These are phyloP conservation scores for Drosophila sulfurigaster DNA, from an alignment of 1,140 invertebrate genomes.

Conservation along the genomic window DNA sequence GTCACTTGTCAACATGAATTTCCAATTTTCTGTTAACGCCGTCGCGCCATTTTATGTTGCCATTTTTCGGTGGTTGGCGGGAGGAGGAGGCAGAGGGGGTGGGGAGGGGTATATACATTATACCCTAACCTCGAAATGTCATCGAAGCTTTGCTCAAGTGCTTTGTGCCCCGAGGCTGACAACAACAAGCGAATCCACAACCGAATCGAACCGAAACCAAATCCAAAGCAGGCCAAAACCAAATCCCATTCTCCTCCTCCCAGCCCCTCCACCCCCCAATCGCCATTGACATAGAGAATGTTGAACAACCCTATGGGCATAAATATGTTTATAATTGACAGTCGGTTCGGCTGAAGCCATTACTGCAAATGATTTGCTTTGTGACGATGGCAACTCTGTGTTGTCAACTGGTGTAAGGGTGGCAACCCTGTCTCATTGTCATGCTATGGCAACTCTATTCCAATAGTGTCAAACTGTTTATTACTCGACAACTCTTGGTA, in stretches of 20 bases:
- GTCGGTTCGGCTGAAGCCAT: background rate
- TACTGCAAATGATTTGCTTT: background rate
- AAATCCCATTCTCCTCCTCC: too few species aligned
- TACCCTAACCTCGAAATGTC: conserved; percentile 27
- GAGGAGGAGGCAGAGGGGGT: too few species aligned
- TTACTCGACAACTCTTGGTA: too few species aligned
- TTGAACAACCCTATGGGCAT: background rate
- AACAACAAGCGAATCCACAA: background rate
- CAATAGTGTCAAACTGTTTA: too few species aligned
- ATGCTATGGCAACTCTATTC: background rate
- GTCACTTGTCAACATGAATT: conserved; percentile 79
- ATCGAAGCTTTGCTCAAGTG: conserved; percentile 5
- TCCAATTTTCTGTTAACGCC: conserved; percentile 68
- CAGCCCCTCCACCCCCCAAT: too few species aligned
- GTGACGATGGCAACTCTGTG: background rate
- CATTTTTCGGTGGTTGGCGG: conserved; percentile 8
- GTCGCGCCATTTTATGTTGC: conserved; percentile 31
- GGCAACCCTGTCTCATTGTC: background rate
- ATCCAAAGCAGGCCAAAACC: too few species aligned
- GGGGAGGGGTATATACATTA: conserved; percentile 6
- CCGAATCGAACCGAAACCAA: background rate
- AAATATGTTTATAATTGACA: conserved; percentile 4
- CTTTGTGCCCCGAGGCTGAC: background rate
- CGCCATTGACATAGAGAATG: too few species aligned
- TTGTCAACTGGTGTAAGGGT: background rate